These are phyloP conservation scores for Podabrus alpinus DNA, from an alignment of 2,888 invertebrate species.

Conservation along the genomic window DNA sequence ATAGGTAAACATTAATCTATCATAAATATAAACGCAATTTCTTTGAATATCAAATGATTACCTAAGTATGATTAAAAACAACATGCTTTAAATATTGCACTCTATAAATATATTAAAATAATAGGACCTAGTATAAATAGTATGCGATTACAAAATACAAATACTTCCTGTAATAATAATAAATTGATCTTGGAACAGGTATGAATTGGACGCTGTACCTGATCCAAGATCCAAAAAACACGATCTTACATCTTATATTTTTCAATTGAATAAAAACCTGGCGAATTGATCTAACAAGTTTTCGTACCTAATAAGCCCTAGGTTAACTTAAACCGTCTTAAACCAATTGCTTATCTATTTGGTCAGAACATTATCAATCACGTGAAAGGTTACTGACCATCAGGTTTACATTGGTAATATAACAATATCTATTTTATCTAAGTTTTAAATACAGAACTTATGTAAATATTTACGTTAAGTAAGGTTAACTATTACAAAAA, in stretches of 20 bases:
- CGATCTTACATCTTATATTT: neutral
- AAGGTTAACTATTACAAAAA: neutral
- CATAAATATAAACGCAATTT: too few species aligned
- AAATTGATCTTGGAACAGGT: too few species aligned
- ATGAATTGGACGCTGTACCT: too few species aligned
- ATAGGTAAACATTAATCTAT: too few species aligned
- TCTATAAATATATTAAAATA: neutral
- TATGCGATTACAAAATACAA: too few species aligned
- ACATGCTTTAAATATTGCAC: neutral
- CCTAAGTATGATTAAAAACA: neutral
- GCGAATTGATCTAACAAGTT: neutral
- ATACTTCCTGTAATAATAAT: too few species aligned
- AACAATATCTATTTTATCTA: neutral
- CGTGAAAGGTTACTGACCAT: neutral
- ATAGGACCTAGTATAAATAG: too few species aligned
- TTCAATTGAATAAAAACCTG: neutral
- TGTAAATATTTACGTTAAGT: neutral
- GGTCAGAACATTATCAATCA: neutral
- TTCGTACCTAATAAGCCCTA: neutral
- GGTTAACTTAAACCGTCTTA: neutral
- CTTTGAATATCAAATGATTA: too few species aligned
- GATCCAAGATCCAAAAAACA: too few species aligned
- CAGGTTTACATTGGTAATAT: neutral
- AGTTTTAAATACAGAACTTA: neutral
- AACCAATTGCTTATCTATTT: neutral